These are phyloP conservation scores for Neolamprologus devosi DNA, from an alignment of 2,113 vertebrate genomes.

Conservation along the genomic window DNA sequence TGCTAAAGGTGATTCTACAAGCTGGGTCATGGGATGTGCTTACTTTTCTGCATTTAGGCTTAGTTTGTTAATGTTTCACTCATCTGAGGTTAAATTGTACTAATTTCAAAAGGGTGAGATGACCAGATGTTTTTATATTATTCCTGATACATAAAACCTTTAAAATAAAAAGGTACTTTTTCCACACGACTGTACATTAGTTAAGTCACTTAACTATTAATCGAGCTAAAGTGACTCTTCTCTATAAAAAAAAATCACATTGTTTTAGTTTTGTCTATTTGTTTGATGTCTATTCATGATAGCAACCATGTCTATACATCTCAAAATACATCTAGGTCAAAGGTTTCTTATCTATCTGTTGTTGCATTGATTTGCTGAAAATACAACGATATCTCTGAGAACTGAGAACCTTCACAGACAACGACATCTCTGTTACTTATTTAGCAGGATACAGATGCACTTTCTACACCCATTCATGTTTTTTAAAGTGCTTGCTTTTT, in stretches of 20 bases:
- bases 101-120: not conserved
- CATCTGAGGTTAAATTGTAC: not conserved
- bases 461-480: not conserved
- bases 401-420: too few species aligned
- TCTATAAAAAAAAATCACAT: not conserved
- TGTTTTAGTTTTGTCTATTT: not conserved
- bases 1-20: not conserved
- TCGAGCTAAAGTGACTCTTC: not conserved
- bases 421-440: not conserved
- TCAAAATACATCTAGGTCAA: not conserved
- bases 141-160: not conserved
- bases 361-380: not conserved
- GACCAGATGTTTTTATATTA: not conserved
- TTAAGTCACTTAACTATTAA: not conserved
- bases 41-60: not conserved
- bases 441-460: not conserved
- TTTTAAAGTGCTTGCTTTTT: not conserved
- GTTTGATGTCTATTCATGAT: not conserved
- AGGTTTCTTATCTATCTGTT: not conserved
- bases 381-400: fast-evolving
- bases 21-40: not conserved
- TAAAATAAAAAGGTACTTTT: not conserved
- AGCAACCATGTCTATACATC: not conserved
- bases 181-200: not conserved
- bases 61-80: not conserved